phyloP scores from a whole-genome alignment of 2,797 vertebrate species.

The Brachyrhaphis roseni region DNA sequence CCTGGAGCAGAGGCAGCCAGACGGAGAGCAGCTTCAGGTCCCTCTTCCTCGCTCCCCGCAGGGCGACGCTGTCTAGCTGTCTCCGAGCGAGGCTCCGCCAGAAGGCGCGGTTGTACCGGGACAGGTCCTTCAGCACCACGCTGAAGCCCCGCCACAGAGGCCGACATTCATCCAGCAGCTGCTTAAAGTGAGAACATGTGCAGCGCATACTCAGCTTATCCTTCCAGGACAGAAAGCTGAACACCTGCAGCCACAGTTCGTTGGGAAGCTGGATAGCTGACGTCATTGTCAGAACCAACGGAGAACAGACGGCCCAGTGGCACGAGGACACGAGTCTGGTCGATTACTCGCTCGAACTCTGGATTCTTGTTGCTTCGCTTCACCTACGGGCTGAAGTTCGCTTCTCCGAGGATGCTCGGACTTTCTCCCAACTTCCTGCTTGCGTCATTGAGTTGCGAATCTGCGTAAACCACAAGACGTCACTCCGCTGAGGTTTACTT shows the following conservation, averaged over 20 bases:
- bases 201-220: constrained; percentile 51
- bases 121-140: constrained; percentile 27
- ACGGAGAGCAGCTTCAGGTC: constrained; percentile 44
- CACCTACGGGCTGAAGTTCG: background rate
- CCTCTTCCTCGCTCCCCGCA: constrained; percentile 34
- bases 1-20: constrained; percentile 32
- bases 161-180: constrained; percentile 51
- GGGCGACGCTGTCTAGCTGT: constrained; percentile 23
- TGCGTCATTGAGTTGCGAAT: background rate
- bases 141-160: constrained; percentile 54
- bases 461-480: background rate
- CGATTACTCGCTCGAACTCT: background rate
- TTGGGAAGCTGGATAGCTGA: constrained; percentile 35
- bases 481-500: background rate
- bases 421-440: background rate
- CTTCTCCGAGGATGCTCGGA: background rate
- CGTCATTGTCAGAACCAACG: background rate
- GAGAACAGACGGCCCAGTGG: background rate
- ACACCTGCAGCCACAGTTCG: constrained; percentile 62
- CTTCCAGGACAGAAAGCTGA: constrained; percentile 51
- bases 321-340: background rate
- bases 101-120: constrained; percentile 42
- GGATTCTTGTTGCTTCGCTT: background rate
- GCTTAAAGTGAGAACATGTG: constrained; percentile 44
- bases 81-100: constrained; percentile 57